These are phyloP conservation scores for Patella vulgata DNA, from an alignment of 1,140 invertebrate genomes.

Conservation along the genomic window DNA sequence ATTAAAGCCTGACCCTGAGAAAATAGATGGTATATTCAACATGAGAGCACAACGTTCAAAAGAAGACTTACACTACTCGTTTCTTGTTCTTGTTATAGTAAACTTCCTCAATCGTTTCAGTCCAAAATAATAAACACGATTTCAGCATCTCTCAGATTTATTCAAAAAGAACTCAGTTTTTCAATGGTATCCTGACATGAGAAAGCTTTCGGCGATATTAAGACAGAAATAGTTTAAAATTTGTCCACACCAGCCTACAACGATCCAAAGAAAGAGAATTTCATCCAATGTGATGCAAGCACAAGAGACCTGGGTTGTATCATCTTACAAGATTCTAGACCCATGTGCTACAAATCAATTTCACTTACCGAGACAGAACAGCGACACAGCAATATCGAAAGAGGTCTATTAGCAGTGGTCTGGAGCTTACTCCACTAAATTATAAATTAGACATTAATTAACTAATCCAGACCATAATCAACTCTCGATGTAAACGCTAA, in stretches of 20 bases:
- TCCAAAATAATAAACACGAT: constrained; percentile 34
- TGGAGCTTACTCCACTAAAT: constrained; percentile 69
- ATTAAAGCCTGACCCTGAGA: constrained; percentile 50
- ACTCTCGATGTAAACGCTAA: too few species aligned
- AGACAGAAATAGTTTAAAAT: constrained; percentile 20
- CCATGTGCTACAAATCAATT: constrained; percentile 65
- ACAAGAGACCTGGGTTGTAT: constrained; percentile 59
- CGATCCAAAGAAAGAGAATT: constrained; percentile 13
- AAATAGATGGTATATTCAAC: constrained; percentile 56
- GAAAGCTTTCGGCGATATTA: constrained; percentile 27
- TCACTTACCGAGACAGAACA: constrained; percentile 59
- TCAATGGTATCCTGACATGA: constrained; percentile 25
- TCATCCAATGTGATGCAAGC: constrained; percentile 27
- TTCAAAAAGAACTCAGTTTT: constrained; percentile 18
- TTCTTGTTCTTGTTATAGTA: constrained; percentile 41
- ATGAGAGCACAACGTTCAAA: constrained; percentile 20
- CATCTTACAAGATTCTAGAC: constrained; percentile 63
- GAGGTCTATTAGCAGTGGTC: constrained; percentile 69
- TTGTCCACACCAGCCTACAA: constrained; percentile 17
- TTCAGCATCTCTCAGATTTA: constrained; percentile 26
- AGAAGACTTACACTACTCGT: constrained; percentile 21
- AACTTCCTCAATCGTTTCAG: constrained; percentile 34
- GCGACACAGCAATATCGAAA: constrained; percentile 68
- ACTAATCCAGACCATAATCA: too few species aligned
- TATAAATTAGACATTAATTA: too few species aligned